Percentiles rank a stretch among this genome's conserved stretches.
Evolutionary conservation across 2,797 vertebrate species (phyloP).

Genomic region (Sebastes hubbsi): DNA sequence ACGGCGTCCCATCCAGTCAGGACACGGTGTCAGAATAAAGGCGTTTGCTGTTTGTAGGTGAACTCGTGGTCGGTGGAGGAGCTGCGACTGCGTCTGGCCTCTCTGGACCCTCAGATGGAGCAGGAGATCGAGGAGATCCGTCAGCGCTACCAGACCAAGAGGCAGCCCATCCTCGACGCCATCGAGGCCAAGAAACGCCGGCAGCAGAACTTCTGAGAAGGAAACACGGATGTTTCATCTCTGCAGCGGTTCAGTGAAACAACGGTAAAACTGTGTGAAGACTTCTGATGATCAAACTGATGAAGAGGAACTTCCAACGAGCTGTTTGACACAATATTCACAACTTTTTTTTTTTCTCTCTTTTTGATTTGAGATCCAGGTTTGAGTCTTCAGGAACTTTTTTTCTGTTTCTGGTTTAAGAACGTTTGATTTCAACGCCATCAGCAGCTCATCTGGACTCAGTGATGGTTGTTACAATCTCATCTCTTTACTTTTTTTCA

Average conservation of each 20-base stretch:
- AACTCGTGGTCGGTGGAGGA: constrained; percentile 92
- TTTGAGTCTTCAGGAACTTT: neutral
- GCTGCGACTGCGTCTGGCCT: constrained; percentile 85
- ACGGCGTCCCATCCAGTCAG: too few relatives aligned
- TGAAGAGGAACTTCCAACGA: constrained; percentile 22
- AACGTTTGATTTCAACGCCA: neutral
- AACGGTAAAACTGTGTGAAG: neutral
- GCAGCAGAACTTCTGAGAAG: constrained; percentile 90
- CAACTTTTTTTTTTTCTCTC: neutral
- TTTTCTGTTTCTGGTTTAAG: neutral
- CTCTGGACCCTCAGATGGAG: constrained; percentile 97
- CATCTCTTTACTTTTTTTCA: neutral
- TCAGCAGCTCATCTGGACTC: constrained; percentile 6
- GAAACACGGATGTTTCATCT: neutral
- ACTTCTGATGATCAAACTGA: neutral
- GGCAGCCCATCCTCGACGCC: constrained; percentile 95
- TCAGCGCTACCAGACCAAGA: constrained; percentile 94
- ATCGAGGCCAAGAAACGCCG: constrained; percentile 94
- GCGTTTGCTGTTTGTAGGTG: constrained; percentile 74
- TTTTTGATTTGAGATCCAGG: too few relatives aligned
- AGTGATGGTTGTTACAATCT: neutral
- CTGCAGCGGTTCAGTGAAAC: neutral
- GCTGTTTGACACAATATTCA: neutral
- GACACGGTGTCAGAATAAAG: neutral
- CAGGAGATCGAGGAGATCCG: constrained; percentile 97